These are phyloP conservation scores for Montipora capricornis DNA, from an alignment of 64 coral and sea anemone species.

Conservation along the genomic window DNA sequence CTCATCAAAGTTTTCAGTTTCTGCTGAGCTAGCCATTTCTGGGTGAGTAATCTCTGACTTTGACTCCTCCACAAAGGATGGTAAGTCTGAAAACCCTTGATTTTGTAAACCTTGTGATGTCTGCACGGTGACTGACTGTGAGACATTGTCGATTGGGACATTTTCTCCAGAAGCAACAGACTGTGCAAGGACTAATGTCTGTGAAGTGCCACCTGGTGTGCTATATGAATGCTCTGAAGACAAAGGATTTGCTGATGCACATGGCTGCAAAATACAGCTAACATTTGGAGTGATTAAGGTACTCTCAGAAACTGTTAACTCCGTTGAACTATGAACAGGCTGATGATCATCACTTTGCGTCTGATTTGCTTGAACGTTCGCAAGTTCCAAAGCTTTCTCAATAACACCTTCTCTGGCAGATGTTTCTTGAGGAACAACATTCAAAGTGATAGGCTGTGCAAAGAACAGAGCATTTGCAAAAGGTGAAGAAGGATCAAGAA, in stretches of 20 bases:
- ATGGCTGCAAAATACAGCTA: background rate
- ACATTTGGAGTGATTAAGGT: slow-evolving; percentile 3
- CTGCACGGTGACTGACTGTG: slow-evolving; percentile 34
- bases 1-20: background rate
- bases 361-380: slow-evolving; percentile 23
- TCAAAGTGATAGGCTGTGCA: slow-evolving; percentile 58
- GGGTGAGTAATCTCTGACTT: background rate
- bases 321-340: background rate
- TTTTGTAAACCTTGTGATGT: slow-evolving; percentile 31
- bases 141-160: slow-evolving; percentile 51
- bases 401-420: slow-evolving; percentile 44
- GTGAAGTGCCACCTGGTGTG: background rate
- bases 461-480: slow-evolving; percentile 68
- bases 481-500: background rate
- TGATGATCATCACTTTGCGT: slow-evolving; percentile 8
- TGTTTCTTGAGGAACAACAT: slow-evolving; percentile 49
- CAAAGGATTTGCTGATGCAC: background rate
- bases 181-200: slow-evolving; percentile 22
- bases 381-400: slow-evolving; percentile 89
- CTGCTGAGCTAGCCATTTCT: background rate
- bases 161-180: slow-evolving; percentile 28
- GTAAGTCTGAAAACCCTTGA: background rate
- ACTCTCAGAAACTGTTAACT: background rate
- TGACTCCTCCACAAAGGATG: background rate
- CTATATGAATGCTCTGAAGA: background rate